Percentiles rank a stretch among this genome's conserved stretches.
Conservation (phyloP, 2,113 vertebrate genomes). For the Pollachius pollachius region DNA sequence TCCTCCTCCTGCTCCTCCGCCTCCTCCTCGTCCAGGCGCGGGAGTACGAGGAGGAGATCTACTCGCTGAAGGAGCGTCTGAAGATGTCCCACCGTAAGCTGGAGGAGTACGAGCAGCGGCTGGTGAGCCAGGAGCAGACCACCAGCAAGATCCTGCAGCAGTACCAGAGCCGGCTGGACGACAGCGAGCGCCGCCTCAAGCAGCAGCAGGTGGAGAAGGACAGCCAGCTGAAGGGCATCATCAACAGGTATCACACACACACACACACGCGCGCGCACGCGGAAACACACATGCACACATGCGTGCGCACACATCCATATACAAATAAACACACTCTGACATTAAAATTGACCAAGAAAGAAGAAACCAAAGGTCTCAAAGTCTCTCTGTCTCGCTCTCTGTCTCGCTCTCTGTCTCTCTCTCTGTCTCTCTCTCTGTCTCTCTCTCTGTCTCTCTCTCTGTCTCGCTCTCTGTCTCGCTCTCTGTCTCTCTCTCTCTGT, state of each 20-base stretch:
- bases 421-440: too few species aligned
- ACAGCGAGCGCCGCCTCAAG: constrained; percentile 88
- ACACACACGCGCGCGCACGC: not conserved
- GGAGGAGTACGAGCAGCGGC: constrained; percentile 90
- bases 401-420: too few species aligned
- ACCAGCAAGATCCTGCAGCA: constrained; percentile 91
- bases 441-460: too few species aligned
- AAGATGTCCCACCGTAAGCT: constrained; percentile 96
- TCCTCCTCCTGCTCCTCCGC: not conserved
- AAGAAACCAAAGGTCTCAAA: too few species aligned
- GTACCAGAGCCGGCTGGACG: constrained; percentile 93
- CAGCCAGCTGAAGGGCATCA: constrained; percentile 96
- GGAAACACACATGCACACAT: too few species aligned
- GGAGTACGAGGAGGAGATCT: constrained; percentile 95
- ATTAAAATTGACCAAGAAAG: too few species aligned
- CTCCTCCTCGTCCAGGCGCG: constrained; percentile 75
- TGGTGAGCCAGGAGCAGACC: constrained; percentile 88
- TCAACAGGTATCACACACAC: constrained; percentile 79
- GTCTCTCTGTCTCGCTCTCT: too few species aligned
- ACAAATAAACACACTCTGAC: too few species aligned
- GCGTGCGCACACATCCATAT: too few species aligned
- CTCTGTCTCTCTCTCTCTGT: too few species aligned
- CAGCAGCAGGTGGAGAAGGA: constrained; percentile 95
- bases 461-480: too few species aligned
- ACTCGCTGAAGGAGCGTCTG: constrained; percentile 89